Conservation (phyloP, 2,113 vertebrate species). For the Bos indicus region DNA sequence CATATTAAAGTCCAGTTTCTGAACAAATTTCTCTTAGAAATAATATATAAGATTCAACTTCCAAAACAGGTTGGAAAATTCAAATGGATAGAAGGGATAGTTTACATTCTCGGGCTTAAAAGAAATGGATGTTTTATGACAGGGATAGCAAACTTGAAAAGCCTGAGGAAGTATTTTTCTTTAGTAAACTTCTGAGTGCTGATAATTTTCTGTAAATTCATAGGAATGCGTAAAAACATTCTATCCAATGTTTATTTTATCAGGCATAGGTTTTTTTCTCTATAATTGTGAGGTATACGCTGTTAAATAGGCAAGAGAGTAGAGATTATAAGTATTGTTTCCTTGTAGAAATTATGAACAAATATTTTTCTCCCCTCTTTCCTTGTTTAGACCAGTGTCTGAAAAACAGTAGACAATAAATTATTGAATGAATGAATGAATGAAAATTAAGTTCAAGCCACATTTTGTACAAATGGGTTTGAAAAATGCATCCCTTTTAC, state of each 20-base stretch:
- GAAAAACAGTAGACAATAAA: background rate
- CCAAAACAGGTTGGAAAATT: background rate
- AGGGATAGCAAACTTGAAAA: background rate
- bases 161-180: background rate
- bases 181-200: background rate
- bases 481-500: slow-evolving; percentile 7
- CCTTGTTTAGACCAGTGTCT: background rate
- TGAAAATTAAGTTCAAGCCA: background rate
- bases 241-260: background rate
- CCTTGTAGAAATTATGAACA: background rate
- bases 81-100: background rate
- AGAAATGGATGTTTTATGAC: background rate
- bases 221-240: background rate
- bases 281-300: background rate
- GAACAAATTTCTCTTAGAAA: background rate
- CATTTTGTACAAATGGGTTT: background rate
- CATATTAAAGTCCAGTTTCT: background rate
- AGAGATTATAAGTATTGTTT: background rate
- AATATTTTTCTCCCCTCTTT: background rate
- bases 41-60: background rate
- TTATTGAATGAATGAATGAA: background rate
- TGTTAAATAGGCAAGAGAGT: background rate
- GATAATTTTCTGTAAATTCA: slow-evolving; percentile 18
- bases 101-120: background rate
- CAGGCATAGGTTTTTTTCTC: background rate